Evolutionary conservation across 37 sponge, comb jelly and placozoan genomes (phyloP), one percentile per base, ranked within the genome.

Genomic region (Mnemiopsis leidyi): DNA sequence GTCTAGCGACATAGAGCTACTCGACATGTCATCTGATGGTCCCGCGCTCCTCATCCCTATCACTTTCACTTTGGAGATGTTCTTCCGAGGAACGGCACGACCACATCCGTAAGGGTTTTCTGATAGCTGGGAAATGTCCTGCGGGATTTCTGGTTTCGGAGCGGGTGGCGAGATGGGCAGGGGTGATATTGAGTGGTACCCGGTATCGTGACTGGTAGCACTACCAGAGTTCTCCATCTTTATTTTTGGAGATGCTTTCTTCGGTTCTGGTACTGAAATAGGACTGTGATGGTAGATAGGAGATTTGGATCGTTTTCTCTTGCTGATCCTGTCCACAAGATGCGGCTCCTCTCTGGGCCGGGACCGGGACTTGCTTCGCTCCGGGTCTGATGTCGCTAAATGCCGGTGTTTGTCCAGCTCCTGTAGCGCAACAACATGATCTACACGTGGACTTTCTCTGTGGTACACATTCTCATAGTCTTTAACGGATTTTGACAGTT

Each of bases 71-170:
- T 38, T 23, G 61, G 90, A 40, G 90, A 85, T 85, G 90, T 85
- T 26, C 61, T 85, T 85, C n/a, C 90, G 40, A 21, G 90, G 90
- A 26, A 38, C 40, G 0, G 90, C 90, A 35, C 90, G 90, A n/a
- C 48, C 61, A 40, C 90, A 85, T 61, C 90, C 90, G 48, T 85
- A 85, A 18, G 90, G 90, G 90, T 85, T 85, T 37, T 85, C 90
- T n/a, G 90, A 40, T 7, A 85, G 25, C 29, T 7, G 3, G 24
- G 90, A 85, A 25, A 85, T 23, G 90, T 85, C 90, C 29, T 35
- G 90, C 5, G 75, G 75, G 25, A 28, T n/a, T 25, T 38, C 90
- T 39, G 39, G 90, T 40, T n/a, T 21, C 2, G 90, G 90, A n/a
- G 90, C 36, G 0, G 82, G 37, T 29, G 82, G 82, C 3, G 90